Percentiles rank a stretch among this genome's conserved stretches.
These are phyloP conservation scores for Tribolium castaneum DNA, from an alignment of 1,140 invertebrate species.

Conservation along the genomic window DNA sequence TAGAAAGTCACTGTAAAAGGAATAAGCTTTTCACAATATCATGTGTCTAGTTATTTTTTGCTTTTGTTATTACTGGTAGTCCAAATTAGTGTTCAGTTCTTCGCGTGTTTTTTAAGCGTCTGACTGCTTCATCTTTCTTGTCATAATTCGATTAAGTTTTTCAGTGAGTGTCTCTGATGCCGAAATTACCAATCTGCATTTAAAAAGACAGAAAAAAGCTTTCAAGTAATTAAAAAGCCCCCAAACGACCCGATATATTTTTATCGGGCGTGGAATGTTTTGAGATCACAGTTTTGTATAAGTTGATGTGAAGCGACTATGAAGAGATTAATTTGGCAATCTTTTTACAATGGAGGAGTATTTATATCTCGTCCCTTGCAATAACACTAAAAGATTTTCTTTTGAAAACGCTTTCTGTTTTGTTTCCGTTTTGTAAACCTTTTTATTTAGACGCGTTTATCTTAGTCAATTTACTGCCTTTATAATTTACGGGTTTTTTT, in stretches of 20 bases:
- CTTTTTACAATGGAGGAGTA: constrained; percentile 23
- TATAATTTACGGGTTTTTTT: constrained; percentile 18
- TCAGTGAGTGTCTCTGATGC: neutral
- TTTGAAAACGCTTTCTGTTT: constrained; percentile 20
- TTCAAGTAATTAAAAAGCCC: constrained; percentile 14
- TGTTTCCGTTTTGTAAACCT: constrained; percentile 34
- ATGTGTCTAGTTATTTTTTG: too few relatives aligned
- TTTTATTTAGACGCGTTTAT: constrained; percentile 23
- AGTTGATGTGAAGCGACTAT: neutral
- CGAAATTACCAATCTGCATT: neutral
- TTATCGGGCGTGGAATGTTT: neutral
- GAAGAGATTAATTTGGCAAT: constrained; percentile 23
- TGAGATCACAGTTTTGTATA: neutral
- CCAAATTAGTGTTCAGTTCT: too few relatives aligned
- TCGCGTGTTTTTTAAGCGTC: too few relatives aligned
- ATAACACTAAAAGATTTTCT: constrained; percentile 29
- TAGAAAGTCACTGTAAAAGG: too few relatives aligned
- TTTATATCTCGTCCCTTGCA: constrained; percentile 21
- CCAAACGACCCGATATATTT: neutral
- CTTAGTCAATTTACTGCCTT: constrained; percentile 25
- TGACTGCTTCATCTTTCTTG: too few relatives aligned
- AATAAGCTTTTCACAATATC: too few relatives aligned
- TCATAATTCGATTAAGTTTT: neutral
- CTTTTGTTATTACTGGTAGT: too few relatives aligned
- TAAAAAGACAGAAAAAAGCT: neutral